These are phyloP conservation scores for Echeneis naucrates DNA, from an alignment of 2,797 vertebrate genomes.

Conservation along the genomic window DNA sequence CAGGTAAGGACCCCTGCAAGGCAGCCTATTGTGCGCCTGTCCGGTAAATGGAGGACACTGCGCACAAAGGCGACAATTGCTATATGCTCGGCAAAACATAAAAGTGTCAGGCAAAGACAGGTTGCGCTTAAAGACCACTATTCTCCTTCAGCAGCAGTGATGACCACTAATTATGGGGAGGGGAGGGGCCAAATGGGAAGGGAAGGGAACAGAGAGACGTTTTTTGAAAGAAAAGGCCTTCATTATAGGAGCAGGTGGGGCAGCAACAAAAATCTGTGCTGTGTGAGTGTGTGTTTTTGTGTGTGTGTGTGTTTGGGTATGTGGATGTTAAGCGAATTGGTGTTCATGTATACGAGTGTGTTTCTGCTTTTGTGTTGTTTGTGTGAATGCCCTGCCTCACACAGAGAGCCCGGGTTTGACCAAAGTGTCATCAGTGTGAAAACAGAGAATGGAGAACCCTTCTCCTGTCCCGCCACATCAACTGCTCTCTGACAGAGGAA, in stretches of 20 bases:
- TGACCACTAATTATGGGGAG: slow-evolving; percentile 82
- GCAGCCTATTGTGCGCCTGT: slow-evolving; percentile 82
- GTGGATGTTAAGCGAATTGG: slow-evolving; percentile 59
- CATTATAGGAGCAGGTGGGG: slow-evolving; percentile 80
- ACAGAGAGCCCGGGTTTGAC: slow-evolving; percentile 55
- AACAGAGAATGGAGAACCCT: slow-evolving; percentile 58
- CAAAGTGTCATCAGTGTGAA: slow-evolving; percentile 68
- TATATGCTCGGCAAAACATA: slow-evolving; percentile 78
- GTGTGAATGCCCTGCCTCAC: slow-evolving; percentile 33
- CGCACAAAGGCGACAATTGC: slow-evolving; percentile 85
- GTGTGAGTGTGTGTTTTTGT: slow-evolving; percentile 47
- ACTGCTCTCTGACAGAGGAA: slow-evolving; percentile 44
- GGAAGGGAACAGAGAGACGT: slow-evolving; percentile 57
- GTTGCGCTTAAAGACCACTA: slow-evolving; percentile 81
- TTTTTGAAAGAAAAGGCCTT: slow-evolving; percentile 74
- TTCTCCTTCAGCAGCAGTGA: slow-evolving; percentile 80
- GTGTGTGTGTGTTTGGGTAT: slow-evolving; percentile 61
- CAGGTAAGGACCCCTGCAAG: slow-evolving; percentile 85
- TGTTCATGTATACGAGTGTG: slow-evolving; percentile 51
- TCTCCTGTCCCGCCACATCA: slow-evolving; percentile 61
- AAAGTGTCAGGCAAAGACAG: slow-evolving; percentile 84
- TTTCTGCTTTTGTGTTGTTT: slow-evolving; percentile 55
- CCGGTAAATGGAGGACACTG: slow-evolving; percentile 79
- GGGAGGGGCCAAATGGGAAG: slow-evolving; percentile 67
- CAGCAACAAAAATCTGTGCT: slow-evolving; percentile 26